Conservation (phyloP, 2,113 vertebrate species). For the Tonatia bakeri region DNA sequence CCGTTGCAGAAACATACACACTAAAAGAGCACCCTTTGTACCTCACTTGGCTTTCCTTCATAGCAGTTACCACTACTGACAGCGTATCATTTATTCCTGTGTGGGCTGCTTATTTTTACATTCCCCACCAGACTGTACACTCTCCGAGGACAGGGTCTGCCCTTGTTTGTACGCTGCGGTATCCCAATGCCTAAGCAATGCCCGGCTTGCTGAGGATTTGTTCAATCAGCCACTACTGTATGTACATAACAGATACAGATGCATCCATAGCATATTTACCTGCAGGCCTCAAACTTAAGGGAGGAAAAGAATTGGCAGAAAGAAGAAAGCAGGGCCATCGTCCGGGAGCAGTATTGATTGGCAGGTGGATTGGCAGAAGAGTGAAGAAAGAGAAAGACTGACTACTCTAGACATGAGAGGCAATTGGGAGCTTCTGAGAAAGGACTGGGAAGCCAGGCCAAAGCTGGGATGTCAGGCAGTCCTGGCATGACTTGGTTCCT, state of each 20-base stretch:
- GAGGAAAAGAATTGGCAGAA: background rate
- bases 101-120: background rate
- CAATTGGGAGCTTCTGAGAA: background rate
- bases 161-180: background rate
- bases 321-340: background rate
- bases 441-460: fast-evolving
- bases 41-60: background rate
- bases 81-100: fast-evolving
- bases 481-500: background rate
- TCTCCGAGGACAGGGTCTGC: background rate
- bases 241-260: fast-evolving
- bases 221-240: fast-evolving
- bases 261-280: fast-evolving
- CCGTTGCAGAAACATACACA: background rate
- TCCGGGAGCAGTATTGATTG: too few relatives aligned
- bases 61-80: background rate
- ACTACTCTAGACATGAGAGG: background rate
- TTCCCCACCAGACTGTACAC: background rate
- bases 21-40: background rate
- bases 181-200: background rate
- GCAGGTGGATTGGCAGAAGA: background rate
- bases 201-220: background rate
- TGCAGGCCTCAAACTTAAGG: background rate
- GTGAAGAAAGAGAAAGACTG: background rate
- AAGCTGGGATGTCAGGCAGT: background rate